phyloP scores from a whole-genome alignment of 2,113 vertebrate species.

The Cairina moschata region DNA sequence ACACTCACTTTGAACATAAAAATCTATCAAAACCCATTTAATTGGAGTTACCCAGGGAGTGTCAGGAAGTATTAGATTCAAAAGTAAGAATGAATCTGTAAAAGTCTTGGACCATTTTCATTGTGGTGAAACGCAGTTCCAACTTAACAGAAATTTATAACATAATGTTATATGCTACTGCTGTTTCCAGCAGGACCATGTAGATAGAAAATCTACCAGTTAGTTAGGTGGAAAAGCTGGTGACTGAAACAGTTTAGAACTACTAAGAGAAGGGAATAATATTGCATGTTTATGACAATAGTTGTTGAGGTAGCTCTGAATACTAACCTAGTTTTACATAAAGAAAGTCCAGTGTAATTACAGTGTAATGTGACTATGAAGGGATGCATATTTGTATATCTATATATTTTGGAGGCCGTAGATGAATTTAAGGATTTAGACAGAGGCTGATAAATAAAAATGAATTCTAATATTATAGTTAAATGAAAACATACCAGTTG shows the following conservation, averaged over 20 bases:
- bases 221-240: neutral
- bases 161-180: neutral
- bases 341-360: neutral
- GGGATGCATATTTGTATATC: neutral
- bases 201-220: neutral
- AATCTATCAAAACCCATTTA: neutral
- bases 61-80: slow-evolving; percentile 4
- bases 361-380: neutral
- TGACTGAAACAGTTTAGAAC: neutral
- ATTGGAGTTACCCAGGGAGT: neutral
- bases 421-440: neutral
- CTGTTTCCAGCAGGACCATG: neutral
- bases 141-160: neutral
- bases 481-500: neutral
- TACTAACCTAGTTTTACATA: neutral
- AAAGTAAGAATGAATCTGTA: neutral
- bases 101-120: neutral
- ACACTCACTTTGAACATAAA: neutral
- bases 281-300: neutral
- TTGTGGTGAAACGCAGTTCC: neutral
- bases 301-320: neutral
- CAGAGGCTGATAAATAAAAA: neutral
- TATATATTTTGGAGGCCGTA: neutral
- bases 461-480: neutral
- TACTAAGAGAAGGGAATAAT: neutral